Base-by-base conservation (phyloP, 2,113 vertebrate species). In the Tachysurus fulvidraco region DNA sequence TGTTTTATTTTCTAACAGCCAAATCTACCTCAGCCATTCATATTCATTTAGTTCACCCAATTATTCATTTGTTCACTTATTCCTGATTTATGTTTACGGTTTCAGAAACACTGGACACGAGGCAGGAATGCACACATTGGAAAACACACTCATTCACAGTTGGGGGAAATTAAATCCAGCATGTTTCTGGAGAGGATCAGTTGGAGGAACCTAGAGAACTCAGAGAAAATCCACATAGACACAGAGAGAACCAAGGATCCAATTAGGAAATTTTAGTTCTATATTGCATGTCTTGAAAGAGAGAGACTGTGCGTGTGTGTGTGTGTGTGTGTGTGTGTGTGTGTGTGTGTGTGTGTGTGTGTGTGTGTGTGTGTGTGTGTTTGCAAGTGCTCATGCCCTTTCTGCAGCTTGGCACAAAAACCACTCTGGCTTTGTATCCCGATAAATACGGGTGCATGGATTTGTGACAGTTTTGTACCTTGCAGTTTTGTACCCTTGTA, bases 401-500 rank as follows among this genome's bases (percentile, higher is more conserved):
- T 52, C 76, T 64, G 81, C 88, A 81, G 64, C 60, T 57, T 87
- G 87, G 84, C 78, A 89, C 85, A 41, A 36, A 28, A 73, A 50
- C 19, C 55, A 52, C 87, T 89, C n/a, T 55, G 76, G 76, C 76
- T 78, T 55, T 55, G 76, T 78, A 55, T 55, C 76, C 16, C 17
- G n/a, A 78, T 78, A 30, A 78, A 54, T 8, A 8, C 28, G n/a
- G 30, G 17, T 36, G 52, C 52, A 57, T 89, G 89, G 88, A 87
- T 88, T 73, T 67, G n/a, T 67, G 83, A 80, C 87, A 87, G 55
- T 74, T 54, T 81, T 87, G 60, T 87, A 65, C 44, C 59, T 52
- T 84, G 50, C 5, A n/a, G 36, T 36, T 36, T 36, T 67, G 46
- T 83, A 36, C 36, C 36, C 36, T 36, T 36, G 25, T 83, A 16